Evolutionary conservation across 2,888 invertebrate species (phyloP), one percentile per base, ranked within the genome.

Genomic region (Anarsia innoxiella): DNA sequence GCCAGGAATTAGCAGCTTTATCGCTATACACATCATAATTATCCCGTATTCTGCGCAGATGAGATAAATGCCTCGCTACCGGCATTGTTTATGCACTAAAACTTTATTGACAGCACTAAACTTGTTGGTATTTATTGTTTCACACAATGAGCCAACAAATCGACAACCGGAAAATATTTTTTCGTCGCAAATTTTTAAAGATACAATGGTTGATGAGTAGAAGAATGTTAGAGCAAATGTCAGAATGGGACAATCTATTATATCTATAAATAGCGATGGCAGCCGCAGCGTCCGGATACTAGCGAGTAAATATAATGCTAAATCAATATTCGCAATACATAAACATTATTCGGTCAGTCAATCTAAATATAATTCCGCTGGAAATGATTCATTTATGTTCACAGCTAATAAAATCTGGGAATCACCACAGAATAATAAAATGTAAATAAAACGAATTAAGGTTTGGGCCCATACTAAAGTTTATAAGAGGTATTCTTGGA

Each of bases 321-420:
- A 47, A 45, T 54, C 52, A 54, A 56, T 54, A 58, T 56, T 53
- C 53, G 41, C 40, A 40, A 16, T 43, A 44, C 45, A 49, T 46
- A 48, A 53, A 55, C 50, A 47, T 49, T 43, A 54, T 58, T 53
- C 53, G 46, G 51, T 50, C 56, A 42, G 51, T 45, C 50, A 57
- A 51, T 59, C 61, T 59, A 63, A 59, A 62, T 61, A 53, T 66
- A 65, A 69, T 56, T 64, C 61, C 51, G 60, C 57, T 44, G 53
- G 45, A 50, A 53, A 51, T 59, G 64, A 63, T 52, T 66, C 63
- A 58, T 51, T 51, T 53, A 41, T 51, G 53, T 58, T 56, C 59
- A 52, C 51, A 50, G 48, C 53, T 57, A 56, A 59, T 56, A 64
- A 65, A 35, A 62, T 53, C 46, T n/a, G 9, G 23, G 27, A 35